Evolutionary conservation across 2,113 vertebrate species (phyloP).

Genomic region (Laterallus jamaicensis): DNA sequence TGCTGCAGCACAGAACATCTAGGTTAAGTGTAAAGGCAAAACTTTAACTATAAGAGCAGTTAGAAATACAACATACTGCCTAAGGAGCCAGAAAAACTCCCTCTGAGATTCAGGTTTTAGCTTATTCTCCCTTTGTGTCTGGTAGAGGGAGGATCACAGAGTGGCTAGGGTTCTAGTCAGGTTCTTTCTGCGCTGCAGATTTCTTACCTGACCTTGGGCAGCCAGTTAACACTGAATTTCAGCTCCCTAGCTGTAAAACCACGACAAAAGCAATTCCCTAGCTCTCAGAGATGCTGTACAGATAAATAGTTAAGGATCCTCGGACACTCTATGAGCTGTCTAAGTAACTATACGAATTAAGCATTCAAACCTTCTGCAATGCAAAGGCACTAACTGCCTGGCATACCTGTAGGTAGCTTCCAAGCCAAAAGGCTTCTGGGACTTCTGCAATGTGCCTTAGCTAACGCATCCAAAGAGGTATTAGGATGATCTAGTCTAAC

Average conservation of each 20-base stretch:
- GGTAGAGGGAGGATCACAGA: background rate
- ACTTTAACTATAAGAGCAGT: background rate
- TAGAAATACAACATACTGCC: background rate
- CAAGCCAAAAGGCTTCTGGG: background rate
- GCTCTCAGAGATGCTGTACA: background rate
- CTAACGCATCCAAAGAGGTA: background rate
- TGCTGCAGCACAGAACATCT: conserved; percentile 15
- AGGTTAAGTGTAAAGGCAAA: conserved; percentile 46
- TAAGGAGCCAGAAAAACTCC: conserved; percentile 7
- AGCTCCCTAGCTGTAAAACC: background rate
- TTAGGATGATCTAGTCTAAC: background rate
- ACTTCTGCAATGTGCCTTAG: background rate
- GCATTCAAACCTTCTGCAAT: background rate
- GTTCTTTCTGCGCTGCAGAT: background rate
- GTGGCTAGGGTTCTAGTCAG: background rate
- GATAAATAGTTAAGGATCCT: conserved; percentile 37
- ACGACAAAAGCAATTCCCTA: conserved; percentile 7
- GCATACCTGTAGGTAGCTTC: background rate
- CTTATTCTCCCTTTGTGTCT: background rate
- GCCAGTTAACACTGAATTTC: background rate
- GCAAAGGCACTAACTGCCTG: background rate
- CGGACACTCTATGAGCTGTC: background rate
- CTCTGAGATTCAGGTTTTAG: background rate
- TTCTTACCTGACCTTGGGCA: background rate
- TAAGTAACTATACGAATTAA: background rate